These are phyloP conservation scores for Chydorus sphaericus DNA, from an alignment of 2,888 invertebrate genomes.

Conservation along the genomic window DNA sequence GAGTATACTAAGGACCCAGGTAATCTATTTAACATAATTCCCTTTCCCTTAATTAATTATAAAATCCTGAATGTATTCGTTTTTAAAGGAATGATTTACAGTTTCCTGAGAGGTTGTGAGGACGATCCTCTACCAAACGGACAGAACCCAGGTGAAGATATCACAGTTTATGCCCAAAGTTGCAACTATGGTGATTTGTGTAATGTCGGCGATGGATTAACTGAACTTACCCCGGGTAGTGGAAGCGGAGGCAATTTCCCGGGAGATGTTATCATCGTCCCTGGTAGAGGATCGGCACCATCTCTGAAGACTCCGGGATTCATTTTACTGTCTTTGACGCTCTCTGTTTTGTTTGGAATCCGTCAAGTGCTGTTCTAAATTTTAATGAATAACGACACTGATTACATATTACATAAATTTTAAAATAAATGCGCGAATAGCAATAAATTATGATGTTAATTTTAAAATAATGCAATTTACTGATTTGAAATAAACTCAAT, in stretches of 20 bases:
- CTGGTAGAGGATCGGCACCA: neutral
- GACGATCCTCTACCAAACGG: slow-evolving; percentile 12
- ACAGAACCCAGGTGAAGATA: neutral
- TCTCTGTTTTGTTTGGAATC: neutral
- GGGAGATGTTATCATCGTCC: slow-evolving; percentile 9
- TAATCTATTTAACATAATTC: neutral
- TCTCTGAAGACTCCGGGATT: neutral
- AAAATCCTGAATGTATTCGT: no score
- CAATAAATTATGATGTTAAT: no score
- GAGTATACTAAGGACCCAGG: slow-evolving; percentile 8
- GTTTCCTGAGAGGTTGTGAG: slow-evolving; percentile 11
- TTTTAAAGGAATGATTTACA: neutral
- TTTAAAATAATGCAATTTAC: no score
- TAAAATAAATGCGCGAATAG: no score
- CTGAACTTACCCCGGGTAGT: neutral
- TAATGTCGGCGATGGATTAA: slow-evolving; percentile 10
- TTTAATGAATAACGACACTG: no score
- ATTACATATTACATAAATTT: no score
- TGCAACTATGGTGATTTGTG: slow-evolving; percentile 9
- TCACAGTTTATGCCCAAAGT: slow-evolving; percentile 1
- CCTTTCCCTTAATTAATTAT: no score
- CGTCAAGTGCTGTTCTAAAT: no score
- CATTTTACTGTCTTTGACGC: neutral
- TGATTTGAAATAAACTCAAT: no score
- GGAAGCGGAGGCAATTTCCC: neutral